Base-by-base conservation (phyloP, 92 coral and sea anemone species). In the Zoanthus gigantus region DNA sequence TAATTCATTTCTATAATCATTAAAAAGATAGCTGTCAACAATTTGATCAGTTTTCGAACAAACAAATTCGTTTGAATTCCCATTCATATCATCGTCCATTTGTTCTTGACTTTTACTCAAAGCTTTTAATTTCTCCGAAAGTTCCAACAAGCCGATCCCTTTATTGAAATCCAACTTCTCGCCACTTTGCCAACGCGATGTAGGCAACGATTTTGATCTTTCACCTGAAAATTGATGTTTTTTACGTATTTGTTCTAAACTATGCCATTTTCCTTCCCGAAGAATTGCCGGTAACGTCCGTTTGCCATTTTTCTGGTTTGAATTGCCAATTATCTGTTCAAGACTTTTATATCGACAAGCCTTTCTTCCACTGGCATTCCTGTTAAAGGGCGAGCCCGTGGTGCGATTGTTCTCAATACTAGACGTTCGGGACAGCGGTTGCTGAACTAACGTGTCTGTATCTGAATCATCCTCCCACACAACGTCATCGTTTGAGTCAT, bases 211-310 rank as follows among this genome's bases (percentile, higher is more conserved):
- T 77, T 87, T 79, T 2, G 98, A 92, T 57, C 98, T 66, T 57
- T 86, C 91, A 9, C 95, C 96, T 6, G 87, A 87, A 76, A 93
- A 95, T n/a, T 92, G 92, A 56, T 86, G 77, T 78, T 86, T 88
- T 66, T 88, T 88, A 42, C 90, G 88, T 73, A 96, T 81, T 82
- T 92, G 97, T 63, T 95, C 99, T 91, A 96, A 18, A 48, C 98
- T 96, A 76, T 95, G 92, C 98, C 98, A 95, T 65, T 95, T 93
- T 2, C 98, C 98, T 7, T 89, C 92, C 57, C 98, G 87, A 13
- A 94, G 92, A 31, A 95, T 89, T 0, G 65, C 54, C 14, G 98
- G 98, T 93, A 92, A 89, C 4, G 93, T 82, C 0, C 92, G 71
- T 15, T 94, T 72, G 47, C 92, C 88, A 11, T 90, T 94, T 23